phyloP scores from a whole-genome alignment of 2,797 vertebrate genomes.

The Phoebastria nigripes region DNA sequence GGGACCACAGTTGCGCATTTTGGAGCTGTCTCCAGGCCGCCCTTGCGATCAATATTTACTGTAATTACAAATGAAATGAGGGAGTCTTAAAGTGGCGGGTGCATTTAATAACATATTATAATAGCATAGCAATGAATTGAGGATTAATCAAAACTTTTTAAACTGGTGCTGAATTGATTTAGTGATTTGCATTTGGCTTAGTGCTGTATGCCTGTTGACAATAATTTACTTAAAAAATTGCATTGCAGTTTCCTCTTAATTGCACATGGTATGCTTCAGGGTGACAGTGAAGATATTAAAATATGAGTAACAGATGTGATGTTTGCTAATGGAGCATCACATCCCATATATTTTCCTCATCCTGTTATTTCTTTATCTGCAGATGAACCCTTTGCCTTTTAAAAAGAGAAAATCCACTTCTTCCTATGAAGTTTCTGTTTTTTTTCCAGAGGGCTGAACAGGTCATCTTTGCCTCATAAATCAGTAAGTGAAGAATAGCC shows the following conservation, averaged over 20 bases:
- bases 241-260: constrained; percentile 56
- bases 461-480: not conserved
- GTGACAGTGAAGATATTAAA: constrained; percentile 56
- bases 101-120: constrained; percentile 25
- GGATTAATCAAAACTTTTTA: constrained; percentile 57
- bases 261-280: constrained; percentile 11
- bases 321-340: constrained; percentile 17
- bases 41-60: not conserved
- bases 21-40: not conserved
- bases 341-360: constrained; percentile 19
- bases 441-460: not conserved
- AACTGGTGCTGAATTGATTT: constrained; percentile 33
- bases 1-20: not conserved
- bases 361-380: constrained; percentile 43
- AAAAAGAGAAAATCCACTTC: not conserved
- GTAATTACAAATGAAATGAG: constrained; percentile 17
- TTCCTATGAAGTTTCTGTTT: not conserved
- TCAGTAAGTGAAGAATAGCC: not conserved
- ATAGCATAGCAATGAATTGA: constrained; percentile 6
- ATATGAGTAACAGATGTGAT: constrained; percentile 61
- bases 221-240: constrained; percentile 22
- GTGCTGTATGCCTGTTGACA: constrained; percentile 6
- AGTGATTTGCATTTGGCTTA: constrained; percentile 33
- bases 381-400: constrained; percentile 2
- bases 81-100: not conserved